These are phyloP conservation scores for Porites lobata DNA, from an alignment of 92 coral and sea anemone species.

Conservation along the genomic window DNA sequence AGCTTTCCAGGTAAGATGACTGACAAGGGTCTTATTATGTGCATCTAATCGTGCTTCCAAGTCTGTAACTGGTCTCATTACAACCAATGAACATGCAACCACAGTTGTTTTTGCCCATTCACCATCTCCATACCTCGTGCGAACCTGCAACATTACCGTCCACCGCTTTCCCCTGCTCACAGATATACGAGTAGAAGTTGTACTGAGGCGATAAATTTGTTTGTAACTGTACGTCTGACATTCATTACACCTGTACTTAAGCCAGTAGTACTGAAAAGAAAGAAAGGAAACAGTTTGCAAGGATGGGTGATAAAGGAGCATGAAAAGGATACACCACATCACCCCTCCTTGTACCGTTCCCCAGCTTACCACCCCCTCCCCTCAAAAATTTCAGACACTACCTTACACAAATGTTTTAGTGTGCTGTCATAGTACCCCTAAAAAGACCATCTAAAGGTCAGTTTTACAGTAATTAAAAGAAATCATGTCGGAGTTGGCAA, in stretches of 20 bases:
- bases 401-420: no score
- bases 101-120: background rate
- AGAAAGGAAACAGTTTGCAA: no score
- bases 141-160: background rate
- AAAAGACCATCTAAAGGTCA: no score
- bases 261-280: slow-evolving; percentile 14
- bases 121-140: slow-evolving; percentile 21
- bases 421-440: no score
- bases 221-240: background rate
- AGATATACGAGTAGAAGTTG: background rate
- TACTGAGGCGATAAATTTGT: background rate
- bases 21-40: background rate
- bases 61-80: background rate
- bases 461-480: no score
- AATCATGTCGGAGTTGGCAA: no score
- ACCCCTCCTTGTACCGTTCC: no score
- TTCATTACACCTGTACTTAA: slow-evolving; percentile 37
- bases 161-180: slow-evolving; percentile 7
- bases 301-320: no score
- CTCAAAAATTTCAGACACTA: no score
- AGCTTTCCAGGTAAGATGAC: background rate
- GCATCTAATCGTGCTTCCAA: background rate
- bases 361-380: no score
- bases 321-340: no score
- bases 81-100: background rate